Conservation (phyloP, 2,113 vertebrate genomes). For the Jacana jacana region DNA sequence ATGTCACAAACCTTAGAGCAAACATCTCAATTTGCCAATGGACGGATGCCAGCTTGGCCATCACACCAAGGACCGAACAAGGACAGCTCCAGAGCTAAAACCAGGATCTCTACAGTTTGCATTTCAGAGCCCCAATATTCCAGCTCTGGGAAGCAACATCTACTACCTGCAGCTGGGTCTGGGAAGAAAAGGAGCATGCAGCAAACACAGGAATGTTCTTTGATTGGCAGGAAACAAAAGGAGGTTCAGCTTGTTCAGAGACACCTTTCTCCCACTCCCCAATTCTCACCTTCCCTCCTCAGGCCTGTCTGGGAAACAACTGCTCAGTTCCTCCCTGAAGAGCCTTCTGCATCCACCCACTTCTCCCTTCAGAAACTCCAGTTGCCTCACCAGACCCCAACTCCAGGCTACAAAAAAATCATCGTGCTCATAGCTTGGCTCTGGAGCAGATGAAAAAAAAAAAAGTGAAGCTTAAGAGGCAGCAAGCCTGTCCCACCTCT, state of each 20-base stretch:
- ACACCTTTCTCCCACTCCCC: neutral
- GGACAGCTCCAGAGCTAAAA: neutral
- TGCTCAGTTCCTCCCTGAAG: neutral
- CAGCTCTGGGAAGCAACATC: neutral
- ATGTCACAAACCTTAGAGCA: neutral
- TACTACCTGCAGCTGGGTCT: neutral
- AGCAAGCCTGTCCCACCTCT: neutral
- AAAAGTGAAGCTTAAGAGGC: neutral
- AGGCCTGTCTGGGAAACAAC: neutral
- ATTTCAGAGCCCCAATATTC: neutral
- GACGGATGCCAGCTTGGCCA: neutral
- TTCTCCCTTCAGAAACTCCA: neutral
- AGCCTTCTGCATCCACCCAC: neutral
- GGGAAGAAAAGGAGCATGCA: neutral
- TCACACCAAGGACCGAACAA: fast-evolving
- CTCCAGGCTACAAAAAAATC: neutral
- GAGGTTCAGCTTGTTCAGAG: neutral
- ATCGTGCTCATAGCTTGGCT: neutral
- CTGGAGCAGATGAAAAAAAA: neutral
- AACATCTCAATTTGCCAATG: fast-evolving
- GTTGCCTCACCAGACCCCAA: neutral
- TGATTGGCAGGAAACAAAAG: neutral
- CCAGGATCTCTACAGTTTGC: neutral
- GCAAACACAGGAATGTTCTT: neutral
- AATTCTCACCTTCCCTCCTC: neutral